phyloP scores from a whole-genome alignment of 2,797 vertebrate genomes.

The Gymnothorax reevesii region DNA sequence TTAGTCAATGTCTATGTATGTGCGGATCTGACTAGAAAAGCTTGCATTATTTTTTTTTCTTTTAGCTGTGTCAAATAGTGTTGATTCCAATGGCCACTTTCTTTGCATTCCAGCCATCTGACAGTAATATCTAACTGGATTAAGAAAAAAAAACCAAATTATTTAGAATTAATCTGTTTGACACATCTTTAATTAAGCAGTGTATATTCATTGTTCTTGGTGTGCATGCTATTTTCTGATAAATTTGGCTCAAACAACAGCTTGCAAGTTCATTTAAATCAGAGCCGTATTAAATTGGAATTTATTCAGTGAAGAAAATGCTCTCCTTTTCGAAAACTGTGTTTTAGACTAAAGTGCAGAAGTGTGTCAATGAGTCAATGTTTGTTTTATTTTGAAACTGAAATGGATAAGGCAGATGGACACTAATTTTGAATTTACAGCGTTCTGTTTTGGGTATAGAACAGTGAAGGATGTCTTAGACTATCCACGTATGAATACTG shows the following conservation, averaged over 20 bases:
- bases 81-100: not conserved
- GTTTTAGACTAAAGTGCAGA: not conserved
- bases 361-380: not conserved
- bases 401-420: not conserved
- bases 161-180: conserved; percentile 8
- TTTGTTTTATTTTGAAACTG: not conserved
- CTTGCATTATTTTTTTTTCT: not conserved
- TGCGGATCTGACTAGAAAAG: not conserved
- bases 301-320: not conserved
- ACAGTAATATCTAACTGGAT: not conserved
- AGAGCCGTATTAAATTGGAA: not conserved
- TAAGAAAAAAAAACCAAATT: not conserved
- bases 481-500: not conserved
- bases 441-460: not conserved
- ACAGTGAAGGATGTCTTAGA: not conserved
- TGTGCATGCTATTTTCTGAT: not conserved
- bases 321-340: not conserved
- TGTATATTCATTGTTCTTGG: conserved; percentile 1
- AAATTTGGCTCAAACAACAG: not conserved
- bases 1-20: too few relatives aligned
- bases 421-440: not conserved
- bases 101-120: not conserved
- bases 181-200: not conserved
- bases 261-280: not conserved
- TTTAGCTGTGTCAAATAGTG: conserved; percentile 2